These are phyloP conservation scores for Brachionus rotundiformis DNA, from an alignment of 1,140 invertebrate genomes.

Conservation along the genomic window DNA sequence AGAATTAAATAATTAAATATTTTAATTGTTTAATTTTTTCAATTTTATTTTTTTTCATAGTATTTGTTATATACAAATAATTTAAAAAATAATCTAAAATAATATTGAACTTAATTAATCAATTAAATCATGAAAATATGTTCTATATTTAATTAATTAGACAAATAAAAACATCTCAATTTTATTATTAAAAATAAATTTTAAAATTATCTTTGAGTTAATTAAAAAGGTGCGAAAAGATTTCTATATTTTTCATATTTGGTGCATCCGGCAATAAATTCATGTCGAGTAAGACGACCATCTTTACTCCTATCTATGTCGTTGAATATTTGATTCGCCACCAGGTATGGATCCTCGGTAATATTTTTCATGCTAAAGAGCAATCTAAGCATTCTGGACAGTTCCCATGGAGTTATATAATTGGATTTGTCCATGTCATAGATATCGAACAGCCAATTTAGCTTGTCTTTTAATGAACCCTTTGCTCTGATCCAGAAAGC, in stretches of 20 bases:
- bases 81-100: too few species aligned
- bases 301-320: constrained; percentile 36
- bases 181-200: not conserved
- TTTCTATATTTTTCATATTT: constrained; percentile 27
- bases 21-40: too few species aligned
- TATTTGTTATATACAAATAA: too few species aligned
- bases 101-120: too few species aligned
- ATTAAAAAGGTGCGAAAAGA: constrained; percentile 51
- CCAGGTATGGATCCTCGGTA: not conserved
- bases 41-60: too few species aligned
- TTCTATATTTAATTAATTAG: too few species aligned
- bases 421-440: constrained; percentile 46
- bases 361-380: constrained; percentile 29
- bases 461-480: constrained; percentile 41
- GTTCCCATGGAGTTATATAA: constrained; percentile 29
- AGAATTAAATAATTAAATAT: too few species aligned
- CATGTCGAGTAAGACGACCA: not conserved
- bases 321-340: not conserved
- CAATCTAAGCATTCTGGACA: constrained; percentile 15
- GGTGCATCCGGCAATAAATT: constrained; percentile 48
- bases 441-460: constrained; percentile 51
- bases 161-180: too few species aligned
- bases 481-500: constrained; percentile 3
- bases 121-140: too few species aligned
- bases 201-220: too few species aligned